phyloP scores from a whole-genome alignment of 2,888 invertebrate genomes.

The Lasiommata megera region DNA sequence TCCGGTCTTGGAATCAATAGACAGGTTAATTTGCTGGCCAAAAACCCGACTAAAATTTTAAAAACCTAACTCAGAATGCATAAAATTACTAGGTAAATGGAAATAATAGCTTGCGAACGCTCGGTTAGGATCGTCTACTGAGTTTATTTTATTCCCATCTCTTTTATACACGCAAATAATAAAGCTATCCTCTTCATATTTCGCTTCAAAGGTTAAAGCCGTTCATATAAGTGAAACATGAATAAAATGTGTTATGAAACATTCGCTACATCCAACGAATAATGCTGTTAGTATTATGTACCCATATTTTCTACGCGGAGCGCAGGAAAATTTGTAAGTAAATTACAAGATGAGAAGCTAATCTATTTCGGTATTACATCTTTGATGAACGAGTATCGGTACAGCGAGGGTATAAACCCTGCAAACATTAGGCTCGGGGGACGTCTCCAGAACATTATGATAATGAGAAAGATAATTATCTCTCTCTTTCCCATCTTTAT shows the following conservation, averaged over 20 bases:
- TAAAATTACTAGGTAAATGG: too few relatives aligned
- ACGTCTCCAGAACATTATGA: slow-evolving; percentile 39
- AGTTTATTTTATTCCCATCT: too few relatives aligned
- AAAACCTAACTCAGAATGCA: too few relatives aligned
- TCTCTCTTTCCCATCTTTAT: background rate
- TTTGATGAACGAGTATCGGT: slow-evolving; percentile 29
- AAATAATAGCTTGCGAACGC: too few relatives aligned
- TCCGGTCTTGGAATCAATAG: too few relatives aligned
- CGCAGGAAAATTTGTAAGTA: background rate
- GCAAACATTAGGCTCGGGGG: slow-evolving; percentile 37
- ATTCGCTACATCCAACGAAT: background rate
- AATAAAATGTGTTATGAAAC: background rate
- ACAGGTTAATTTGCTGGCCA: too few relatives aligned
- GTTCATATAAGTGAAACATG: background rate
- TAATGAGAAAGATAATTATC: slow-evolving; percentile 20
- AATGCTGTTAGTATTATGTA: background rate
- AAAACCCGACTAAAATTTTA: too few relatives aligned
- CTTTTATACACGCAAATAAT: too few relatives aligned
- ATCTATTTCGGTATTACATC: slow-evolving; percentile 43
- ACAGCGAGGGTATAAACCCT: slow-evolving; percentile 15
- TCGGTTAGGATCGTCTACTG: too few relatives aligned
- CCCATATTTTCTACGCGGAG: background rate
- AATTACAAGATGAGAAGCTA: slow-evolving; percentile 41
- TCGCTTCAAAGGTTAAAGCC: too few relatives aligned
- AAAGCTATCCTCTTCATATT: too few relatives aligned